Conservation (phyloP, 1,140 invertebrate genomes). For the Leptinotarsa lineolata region DNA sequence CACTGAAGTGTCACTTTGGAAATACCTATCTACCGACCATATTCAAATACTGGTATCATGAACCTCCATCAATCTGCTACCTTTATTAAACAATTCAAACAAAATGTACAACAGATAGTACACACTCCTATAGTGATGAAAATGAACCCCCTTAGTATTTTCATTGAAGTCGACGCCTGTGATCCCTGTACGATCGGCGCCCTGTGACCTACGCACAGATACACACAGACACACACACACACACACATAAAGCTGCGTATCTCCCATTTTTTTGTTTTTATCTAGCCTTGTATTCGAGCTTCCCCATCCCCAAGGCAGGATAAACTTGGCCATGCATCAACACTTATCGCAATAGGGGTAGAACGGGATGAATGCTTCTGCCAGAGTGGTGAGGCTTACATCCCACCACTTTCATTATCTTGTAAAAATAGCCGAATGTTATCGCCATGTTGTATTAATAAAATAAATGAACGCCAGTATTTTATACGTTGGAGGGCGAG, state of each 20-base stretch:
- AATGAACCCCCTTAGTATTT: too few relatives aligned
- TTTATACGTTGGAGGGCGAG: neutral
- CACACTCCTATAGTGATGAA: too few relatives aligned
- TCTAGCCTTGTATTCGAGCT: constrained; percentile 2
- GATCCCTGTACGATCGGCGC: too few relatives aligned
- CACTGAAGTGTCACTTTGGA: too few relatives aligned
- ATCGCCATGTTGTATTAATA: constrained; percentile 26
- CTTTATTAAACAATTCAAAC: too few relatives aligned
- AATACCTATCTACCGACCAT: too few relatives aligned
- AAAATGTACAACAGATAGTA: too few relatives aligned
- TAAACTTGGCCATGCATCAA: constrained; percentile 23
- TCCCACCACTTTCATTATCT: constrained; percentile 29
- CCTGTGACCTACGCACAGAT: too few relatives aligned
- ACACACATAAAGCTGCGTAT: constrained; percentile 16
- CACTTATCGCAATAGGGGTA: constrained; percentile 19
- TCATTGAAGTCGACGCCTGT: too few relatives aligned
- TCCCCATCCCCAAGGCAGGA: constrained; percentile 12
- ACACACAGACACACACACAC: too few relatives aligned
- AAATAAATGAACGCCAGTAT: constrained; percentile 26
- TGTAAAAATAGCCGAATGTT: constrained; percentile 26
- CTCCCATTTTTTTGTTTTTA: constrained; percentile 21
- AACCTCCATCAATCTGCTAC: too few relatives aligned
- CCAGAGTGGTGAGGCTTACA: constrained; percentile 7
- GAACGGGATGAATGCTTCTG: neutral
- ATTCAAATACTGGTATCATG: too few relatives aligned